These are phyloP conservation scores for Synergus gifuensis DNA, from an alignment of 2,888 invertebrate species.

Conservation along the genomic window DNA sequence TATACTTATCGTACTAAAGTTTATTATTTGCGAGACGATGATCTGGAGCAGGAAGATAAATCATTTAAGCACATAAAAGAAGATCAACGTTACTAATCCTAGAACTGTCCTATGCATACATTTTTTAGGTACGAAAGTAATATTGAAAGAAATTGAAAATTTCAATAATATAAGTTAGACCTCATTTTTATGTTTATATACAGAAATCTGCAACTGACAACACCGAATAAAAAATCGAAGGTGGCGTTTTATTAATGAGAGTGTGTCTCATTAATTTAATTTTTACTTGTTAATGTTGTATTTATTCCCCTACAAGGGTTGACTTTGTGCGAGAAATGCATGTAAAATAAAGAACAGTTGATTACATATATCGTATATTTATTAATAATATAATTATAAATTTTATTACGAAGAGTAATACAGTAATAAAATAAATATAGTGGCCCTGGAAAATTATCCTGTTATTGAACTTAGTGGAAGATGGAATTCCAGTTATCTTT, in stretches of 20 bases:
- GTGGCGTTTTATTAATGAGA: background rate
- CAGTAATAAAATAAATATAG: too few relatives aligned
- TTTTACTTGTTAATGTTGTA: slow-evolving; percentile 8
- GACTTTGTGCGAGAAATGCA: slow-evolving; percentile 7
- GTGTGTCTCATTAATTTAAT: background rate
- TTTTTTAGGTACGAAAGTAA: background rate
- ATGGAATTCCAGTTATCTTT: too few relatives aligned
- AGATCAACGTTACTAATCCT: slow-evolving; percentile 50
- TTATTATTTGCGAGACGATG: slow-evolving; percentile 66
- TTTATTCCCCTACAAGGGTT: background rate
- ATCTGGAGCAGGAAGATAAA: slow-evolving; percentile 50
- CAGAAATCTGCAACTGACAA: background rate
- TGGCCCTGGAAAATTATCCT: too few relatives aligned
- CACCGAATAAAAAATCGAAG: background rate
- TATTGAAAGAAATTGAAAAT: background rate
- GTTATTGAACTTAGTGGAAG: too few relatives aligned
- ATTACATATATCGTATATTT: background rate
- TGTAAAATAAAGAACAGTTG: background rate
- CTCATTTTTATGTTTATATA: background rate
- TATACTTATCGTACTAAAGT: slow-evolving; percentile 70
- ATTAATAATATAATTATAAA: background rate
- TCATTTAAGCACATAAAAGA: slow-evolving; percentile 53
- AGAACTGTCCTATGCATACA: background rate
- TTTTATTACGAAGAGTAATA: too few relatives aligned
- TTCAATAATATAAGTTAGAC: background rate